Evolutionary conservation across 1,140 invertebrate genomes (phyloP), one percentile per base, ranked within the genome.

Genomic region (Aphelinus atriplicis): DNA sequence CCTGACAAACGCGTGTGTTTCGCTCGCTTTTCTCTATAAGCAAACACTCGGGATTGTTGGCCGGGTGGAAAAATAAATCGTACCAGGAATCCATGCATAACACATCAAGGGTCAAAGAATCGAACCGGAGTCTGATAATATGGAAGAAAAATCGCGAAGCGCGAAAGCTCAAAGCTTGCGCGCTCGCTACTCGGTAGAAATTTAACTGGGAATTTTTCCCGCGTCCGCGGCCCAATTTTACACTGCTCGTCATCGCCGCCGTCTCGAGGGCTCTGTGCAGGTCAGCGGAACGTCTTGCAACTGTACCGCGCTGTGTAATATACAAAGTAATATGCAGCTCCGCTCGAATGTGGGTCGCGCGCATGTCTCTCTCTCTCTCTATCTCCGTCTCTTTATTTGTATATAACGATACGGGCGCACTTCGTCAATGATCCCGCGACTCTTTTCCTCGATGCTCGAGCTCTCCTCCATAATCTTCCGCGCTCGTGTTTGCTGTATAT

Each of bases 171-270:
- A 3, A 53, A 7, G 2, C 57, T 45, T 26, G 26, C 26, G 26
- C 26, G 26, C 26, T 26, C 26, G 26, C 26, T 26, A 26, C 26
- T 26, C 26, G 26, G 26, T 26, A 26, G 43, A 45, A 55, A 4
- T 47, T 46, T 50, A n/a, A 55, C 42, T 55, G 46, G 26, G 56
- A 58, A 65, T 58, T 71, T 76, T 78, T 55, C 69, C 47, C 48
- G 26, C 63, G 55, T 65, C 64, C 72, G 47, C 46, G 45, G 47
- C 62, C 26, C 26, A 26, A 26, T 26, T 26, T 26, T 26, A 26
- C 26, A 26, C 26, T 26, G 26, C 26, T 26, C 26, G 26, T 26
- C 26, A 26, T 26, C 26, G 26, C 26, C 26, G 26, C 26, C 26
- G 26, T 26, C 26, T 26, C 26, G 26, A 26, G 26, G 26, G 26